These are phyloP conservation scores for Euzetes globulus DNA, from an alignment of 2,888 invertebrate species.

Conservation along the genomic window DNA sequence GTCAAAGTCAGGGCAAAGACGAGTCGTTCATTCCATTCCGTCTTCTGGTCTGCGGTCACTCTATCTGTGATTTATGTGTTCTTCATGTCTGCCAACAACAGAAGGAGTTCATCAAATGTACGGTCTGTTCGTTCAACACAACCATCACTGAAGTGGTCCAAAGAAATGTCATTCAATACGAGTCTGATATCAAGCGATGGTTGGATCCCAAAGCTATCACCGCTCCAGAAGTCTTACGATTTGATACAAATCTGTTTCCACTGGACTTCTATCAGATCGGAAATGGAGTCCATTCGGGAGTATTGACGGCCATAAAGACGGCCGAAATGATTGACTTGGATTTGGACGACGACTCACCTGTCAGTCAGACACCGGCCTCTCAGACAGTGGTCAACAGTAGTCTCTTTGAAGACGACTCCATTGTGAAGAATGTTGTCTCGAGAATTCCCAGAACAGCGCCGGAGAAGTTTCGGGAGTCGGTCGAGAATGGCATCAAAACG, in stretches of 20 bases:
- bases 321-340: background rate
- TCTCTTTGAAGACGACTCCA: background rate
- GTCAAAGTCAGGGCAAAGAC: no score
- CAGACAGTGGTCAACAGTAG: background rate
- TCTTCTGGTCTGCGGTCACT: constrained; percentile 11
- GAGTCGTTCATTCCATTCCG: background rate
- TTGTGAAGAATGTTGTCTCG: background rate
- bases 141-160: background rate
- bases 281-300: background rate
- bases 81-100: background rate
- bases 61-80: constrained; percentile 2
- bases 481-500: background rate
- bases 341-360: background rate
- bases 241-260: background rate
- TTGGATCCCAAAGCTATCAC: background rate
- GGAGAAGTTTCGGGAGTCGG: background rate
- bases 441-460: background rate
- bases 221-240: background rate
- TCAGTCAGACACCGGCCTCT: background rate
- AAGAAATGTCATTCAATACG: background rate
- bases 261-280: background rate
- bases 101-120: background rate
- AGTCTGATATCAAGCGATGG: background rate
- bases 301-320: background rate
- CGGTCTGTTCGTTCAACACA: background rate